phyloP scores from a whole-genome alignment of 92 coral and sea anemone genomes.

The Micromussa lordhowensis region DNA sequence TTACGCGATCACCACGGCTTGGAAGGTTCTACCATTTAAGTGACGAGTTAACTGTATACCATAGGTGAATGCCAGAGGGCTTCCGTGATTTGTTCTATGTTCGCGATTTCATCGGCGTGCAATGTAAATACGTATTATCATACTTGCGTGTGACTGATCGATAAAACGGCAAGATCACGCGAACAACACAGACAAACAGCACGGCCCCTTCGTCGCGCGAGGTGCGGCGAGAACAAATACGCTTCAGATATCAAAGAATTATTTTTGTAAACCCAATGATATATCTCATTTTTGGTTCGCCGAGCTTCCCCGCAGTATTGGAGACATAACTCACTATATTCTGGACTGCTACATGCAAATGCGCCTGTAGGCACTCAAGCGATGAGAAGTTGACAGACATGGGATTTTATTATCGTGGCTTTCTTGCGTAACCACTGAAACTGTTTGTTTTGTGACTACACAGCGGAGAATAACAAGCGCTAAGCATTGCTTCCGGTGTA shows the following conservation, averaged over 20 bases:
- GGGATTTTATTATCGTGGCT: not conserved
- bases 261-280: not conserved
- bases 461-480: not conserved
- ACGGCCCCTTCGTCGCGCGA: not conserved
- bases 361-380: conserved; percentile 10
- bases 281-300: not conserved
- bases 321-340: not conserved
- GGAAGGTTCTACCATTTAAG: not conserved
- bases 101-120: not conserved
- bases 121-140: conserved; percentile 8
- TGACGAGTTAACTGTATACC: not conserved
- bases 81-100: not conserved
- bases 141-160: not conserved
- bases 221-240: not conserved
- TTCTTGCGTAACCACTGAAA: not conserved
- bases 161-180: not conserved
- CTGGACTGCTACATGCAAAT: not conserved
- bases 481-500: not conserved
- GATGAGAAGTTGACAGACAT: conserved; percentile 1
- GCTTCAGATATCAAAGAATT: not conserved
- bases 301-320: not conserved
- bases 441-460: not conserved
- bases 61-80: not conserved
- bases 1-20: not conserved
- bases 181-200: not conserved